Evolutionary conservation across 1,140 invertebrate species (phyloP).

Genomic region (Temnothorax curvispinosus): DNA sequence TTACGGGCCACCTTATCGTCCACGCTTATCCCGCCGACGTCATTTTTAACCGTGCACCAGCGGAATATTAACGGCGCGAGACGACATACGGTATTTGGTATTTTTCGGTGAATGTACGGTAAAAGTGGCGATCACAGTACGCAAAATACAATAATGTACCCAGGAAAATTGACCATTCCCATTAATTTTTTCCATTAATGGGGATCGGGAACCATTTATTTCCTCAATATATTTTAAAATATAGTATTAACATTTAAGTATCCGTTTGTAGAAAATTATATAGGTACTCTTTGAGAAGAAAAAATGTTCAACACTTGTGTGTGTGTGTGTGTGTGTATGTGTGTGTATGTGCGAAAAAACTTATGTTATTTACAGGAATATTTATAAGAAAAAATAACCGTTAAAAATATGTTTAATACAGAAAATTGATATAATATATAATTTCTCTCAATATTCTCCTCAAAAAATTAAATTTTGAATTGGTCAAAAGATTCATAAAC

Average conservation of each 20-base stretch:
- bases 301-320: not conserved
- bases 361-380: not conserved
- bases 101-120: slow-evolving; percentile 26
- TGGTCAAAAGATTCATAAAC: not conserved
- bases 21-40: slow-evolving; percentile 62
- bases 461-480: not conserved
- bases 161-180: not conserved
- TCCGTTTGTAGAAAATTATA: not conserved
- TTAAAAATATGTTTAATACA: not conserved
- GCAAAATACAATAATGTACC: not conserved
- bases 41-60: slow-evolving; percentile 22
- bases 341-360: too few relatives aligned
- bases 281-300: not conserved
- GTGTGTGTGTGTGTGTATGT: too few relatives aligned
- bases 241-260: slow-evolving; percentile 8
- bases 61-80: slow-evolving; percentile 37
- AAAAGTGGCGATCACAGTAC: not conserved
- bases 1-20: slow-evolving; percentile 68
- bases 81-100: slow-evolving; percentile 11
- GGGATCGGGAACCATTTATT: not conserved
- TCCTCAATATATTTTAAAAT: not conserved
- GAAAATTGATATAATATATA: not conserved
- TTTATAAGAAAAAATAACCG: not conserved
- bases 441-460: not conserved
- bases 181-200: slow-evolving; percentile 1